Percentiles rank a stretch among this genome's conserved stretches.
Evolutionary conservation across 2,888 invertebrate genomes (phyloP).

Genomic region (Odontomyia ornata): DNA sequence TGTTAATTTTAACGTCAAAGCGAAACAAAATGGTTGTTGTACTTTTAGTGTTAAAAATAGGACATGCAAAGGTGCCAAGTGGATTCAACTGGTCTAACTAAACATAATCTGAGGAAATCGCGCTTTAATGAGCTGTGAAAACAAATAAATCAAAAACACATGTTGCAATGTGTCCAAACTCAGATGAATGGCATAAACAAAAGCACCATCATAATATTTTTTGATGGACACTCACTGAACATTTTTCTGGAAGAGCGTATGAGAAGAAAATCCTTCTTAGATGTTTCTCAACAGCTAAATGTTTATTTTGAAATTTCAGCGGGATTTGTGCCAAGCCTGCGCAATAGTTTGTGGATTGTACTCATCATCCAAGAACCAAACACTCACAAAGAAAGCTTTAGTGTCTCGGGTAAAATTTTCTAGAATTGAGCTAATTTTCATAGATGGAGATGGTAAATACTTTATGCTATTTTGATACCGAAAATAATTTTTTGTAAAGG

Average conservation of each 20-base stretch:
- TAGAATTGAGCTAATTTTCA: too few relatives aligned
- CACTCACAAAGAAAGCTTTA: too few relatives aligned
- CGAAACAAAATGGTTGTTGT: too few relatives aligned
- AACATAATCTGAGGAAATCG: conserved; percentile 26
- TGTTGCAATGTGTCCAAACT: conserved; percentile 29
- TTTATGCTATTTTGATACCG: too few relatives aligned
- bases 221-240: conserved; percentile 16
- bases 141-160: conserved; percentile 37
- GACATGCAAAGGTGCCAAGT: neutral
- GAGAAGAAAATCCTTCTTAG: neutral
- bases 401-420: too few relatives aligned
- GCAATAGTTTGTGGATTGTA: too few relatives aligned
- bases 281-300: neutral
- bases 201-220: conserved; percentile 27
- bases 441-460: too few relatives aligned
- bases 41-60: too few relatives aligned
- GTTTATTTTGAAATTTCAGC: conserved; percentile 28
- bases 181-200: conserved; percentile 33
- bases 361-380: neutral
- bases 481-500: too few relatives aligned
- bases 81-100: neutral
- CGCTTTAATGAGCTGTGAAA: conserved; percentile 31
- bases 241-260: conserved; percentile 5
- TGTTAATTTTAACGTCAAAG: neutral
- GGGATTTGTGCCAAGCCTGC: conserved; percentile 28